Conservation (phyloP, 2,113 vertebrate species). For the Heterocephalus glaber region DNA sequence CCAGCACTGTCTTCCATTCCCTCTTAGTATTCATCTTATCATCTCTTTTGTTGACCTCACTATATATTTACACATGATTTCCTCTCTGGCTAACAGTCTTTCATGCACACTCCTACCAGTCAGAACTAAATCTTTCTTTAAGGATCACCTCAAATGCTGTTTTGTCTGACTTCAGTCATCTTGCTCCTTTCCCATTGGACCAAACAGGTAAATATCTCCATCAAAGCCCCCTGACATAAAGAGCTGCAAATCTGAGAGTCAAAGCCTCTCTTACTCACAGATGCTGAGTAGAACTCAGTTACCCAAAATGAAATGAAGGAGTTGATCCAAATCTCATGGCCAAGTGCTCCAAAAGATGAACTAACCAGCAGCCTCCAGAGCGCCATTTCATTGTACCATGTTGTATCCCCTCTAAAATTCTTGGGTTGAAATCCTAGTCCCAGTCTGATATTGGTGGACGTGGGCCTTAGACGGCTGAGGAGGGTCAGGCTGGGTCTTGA, state of each 20-base stretch:
- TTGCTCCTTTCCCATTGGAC: background rate
- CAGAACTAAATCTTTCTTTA: background rate
- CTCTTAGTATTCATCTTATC: background rate
- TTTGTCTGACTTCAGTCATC: background rate
- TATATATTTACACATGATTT: background rate
- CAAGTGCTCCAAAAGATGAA: too few species aligned
- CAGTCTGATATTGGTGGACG: background rate
- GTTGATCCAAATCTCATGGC: background rate
- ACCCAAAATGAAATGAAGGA: background rate
- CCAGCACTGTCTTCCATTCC: background rate
- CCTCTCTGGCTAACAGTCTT: background rate
- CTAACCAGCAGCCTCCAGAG: background rate
- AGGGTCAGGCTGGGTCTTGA: background rate
- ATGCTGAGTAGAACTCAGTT: background rate
- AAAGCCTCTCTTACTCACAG: background rate
- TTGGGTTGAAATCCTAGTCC: background rate
- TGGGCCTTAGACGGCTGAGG: too few species aligned
- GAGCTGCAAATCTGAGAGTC: background rate
- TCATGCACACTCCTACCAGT: background rate
- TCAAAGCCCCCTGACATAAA: background rate
- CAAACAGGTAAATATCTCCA: background rate
- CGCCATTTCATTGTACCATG: too few species aligned
- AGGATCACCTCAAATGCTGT: background rate
- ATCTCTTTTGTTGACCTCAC: background rate
- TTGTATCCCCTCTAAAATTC: too few species aligned